A percentile compares a stretch with the other conserved stretches of the same genome.
Conservation (phyloP, 2,113 vertebrate species). For the Cyanistes caeruleus region DNA sequence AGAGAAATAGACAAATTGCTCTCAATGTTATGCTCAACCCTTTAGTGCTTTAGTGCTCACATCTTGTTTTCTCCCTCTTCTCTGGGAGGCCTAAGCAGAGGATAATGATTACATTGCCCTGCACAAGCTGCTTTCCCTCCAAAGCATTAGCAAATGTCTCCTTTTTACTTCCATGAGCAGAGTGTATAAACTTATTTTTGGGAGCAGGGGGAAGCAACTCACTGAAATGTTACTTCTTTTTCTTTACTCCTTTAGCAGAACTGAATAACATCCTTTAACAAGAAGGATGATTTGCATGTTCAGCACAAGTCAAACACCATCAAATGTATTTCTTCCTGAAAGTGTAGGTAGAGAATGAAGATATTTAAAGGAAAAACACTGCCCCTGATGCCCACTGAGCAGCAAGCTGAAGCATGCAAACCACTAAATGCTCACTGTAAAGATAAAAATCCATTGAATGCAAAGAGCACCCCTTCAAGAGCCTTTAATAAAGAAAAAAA, state of each 20-base stretch:
- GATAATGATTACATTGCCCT: neutral
- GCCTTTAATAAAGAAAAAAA: neutral
- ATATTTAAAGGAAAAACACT: neutral
- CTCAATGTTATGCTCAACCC: slow-evolving; percentile 30
- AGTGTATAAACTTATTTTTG: neutral
- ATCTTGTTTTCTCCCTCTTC: neutral
- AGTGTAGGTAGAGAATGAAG: neutral
- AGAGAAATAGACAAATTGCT: slow-evolving; percentile 55
- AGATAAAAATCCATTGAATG: neutral
- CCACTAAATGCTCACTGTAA: neutral
- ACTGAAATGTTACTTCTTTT: neutral
- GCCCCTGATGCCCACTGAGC: neutral
- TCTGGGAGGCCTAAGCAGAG: neutral
- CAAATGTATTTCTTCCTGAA: neutral
- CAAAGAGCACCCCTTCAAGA: neutral
- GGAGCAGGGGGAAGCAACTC: neutral
- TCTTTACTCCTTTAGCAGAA: neutral
- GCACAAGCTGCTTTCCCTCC: neutral
- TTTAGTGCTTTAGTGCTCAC: neutral
- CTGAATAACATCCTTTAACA: neutral
- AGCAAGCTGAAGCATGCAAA: neutral
- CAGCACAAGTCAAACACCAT: neutral
- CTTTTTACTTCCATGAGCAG: neutral
- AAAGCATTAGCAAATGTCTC: neutral
- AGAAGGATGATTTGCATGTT: neutral